Conservation (phyloP, 2,113 vertebrate genomes). For the Nibea albiflora region DNA sequence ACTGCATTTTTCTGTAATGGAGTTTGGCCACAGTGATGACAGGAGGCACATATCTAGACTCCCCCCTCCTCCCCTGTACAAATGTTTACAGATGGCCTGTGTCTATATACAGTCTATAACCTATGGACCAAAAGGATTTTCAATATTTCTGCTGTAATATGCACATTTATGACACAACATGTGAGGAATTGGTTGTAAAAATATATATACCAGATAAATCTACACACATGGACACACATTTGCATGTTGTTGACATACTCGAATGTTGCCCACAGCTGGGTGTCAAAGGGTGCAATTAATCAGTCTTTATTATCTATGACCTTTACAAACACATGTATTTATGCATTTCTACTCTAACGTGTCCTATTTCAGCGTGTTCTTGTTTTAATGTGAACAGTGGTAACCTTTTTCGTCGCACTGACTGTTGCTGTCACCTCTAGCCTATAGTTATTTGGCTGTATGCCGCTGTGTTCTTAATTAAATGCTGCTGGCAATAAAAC, state of each 20-base stretch:
- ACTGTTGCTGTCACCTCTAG: conserved; percentile 58
- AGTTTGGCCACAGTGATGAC: conserved; percentile 8
- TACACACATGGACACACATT: conserved; percentile 25
- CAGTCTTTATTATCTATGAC: conserved; percentile 62
- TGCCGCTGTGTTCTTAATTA: conserved; percentile 63
- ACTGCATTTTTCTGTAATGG: conserved; percentile 17
- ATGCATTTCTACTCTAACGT: conserved; percentile 66
- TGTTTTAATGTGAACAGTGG: conserved; percentile 54
- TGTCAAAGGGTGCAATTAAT: conserved; percentile 68
- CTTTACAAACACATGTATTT: conserved; percentile 67
- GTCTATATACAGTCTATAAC: conserved; percentile 26
- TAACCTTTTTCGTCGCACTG: conserved; percentile 63
- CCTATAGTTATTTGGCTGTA: conserved; percentile 46
- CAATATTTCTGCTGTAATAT: conserved; percentile 37
- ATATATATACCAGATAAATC: not conserved
- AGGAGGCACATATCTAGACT: not conserved
- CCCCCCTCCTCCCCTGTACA: not conserved
- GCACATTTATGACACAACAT: conserved; percentile 29
- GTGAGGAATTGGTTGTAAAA: conserved; percentile 1
- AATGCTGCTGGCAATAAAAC: conserved; percentile 72
- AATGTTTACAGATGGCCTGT: conserved; percentile 67
- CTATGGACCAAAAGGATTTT: conserved; percentile 46
- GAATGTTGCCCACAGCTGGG: conserved; percentile 76
- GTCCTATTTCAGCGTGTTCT: conserved; percentile 65
- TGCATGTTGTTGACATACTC: conserved; percentile 81